phyloP scores from a whole-genome alignment of 2,113 vertebrate genomes.

The Boulengeromyrus knoepffleri region DNA sequence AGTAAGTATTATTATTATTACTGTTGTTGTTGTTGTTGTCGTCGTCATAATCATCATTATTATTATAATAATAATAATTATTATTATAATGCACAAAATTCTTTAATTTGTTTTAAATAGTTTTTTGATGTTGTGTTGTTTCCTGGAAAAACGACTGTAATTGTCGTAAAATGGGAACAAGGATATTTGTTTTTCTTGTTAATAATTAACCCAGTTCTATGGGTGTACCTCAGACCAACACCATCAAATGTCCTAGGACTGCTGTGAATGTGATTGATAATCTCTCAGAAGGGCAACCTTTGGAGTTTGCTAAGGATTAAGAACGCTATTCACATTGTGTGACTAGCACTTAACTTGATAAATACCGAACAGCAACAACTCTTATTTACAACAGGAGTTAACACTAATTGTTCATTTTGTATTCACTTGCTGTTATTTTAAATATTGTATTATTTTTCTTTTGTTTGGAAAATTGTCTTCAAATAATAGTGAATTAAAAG shows the following conservation, averaged over 20 bases:
- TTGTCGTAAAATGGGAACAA: background rate
- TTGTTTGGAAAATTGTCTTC: background rate
- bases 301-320: background rate
- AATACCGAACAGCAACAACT: background rate
- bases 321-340: background rate
- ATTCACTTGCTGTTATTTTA: background rate
- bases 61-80: background rate
- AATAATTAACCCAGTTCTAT: slow-evolving; percentile 24
- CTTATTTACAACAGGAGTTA: background rate
- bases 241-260: background rate
- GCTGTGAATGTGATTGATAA: background rate
- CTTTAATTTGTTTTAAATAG: background rate
- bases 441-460: background rate
- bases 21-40: background rate
- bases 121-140: background rate
- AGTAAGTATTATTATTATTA: background rate
- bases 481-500: background rate
- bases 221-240: background rate
- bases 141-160: background rate
- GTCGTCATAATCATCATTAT: background rate
- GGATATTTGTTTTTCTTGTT: slow-evolving; percentile 5
- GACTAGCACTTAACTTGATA: background rate
- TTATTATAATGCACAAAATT: background rate
- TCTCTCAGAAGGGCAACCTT: background rate
- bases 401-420: background rate